Evolutionary conservation across 2,888 invertebrate genomes (phyloP), one percentile per base, ranked within the genome.

Genomic region (Chloromyia formosa): DNA sequence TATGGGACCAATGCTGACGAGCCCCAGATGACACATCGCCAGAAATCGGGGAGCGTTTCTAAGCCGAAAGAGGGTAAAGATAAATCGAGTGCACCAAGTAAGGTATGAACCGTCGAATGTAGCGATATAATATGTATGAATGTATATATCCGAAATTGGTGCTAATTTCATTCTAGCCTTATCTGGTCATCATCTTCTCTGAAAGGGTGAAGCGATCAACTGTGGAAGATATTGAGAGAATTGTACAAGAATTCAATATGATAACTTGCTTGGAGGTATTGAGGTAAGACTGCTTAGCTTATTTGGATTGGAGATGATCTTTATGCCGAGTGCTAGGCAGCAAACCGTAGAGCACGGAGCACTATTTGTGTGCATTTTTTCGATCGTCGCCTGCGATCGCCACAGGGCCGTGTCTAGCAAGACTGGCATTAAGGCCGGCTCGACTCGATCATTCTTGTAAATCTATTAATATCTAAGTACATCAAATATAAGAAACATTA

Each of bases 141-240:
- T n/a, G n/a, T n/a, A n/a, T n/a, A n/a, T n/a, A n/a, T n/a, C n/a
- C n/a, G n/a, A n/a, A n/a, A n/a, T n/a, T n/a, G n/a, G 3, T 18
- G n/a, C 12, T 22, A 42, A 16, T 49, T 66, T 66, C 0, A 22
- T 76, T 71, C 2, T 74, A 85, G 85, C 83, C 84, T 1, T 84
- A 83, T 75, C 79, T 84, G 40, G 83, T 84, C 1, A 82, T 85
- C 18, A 82, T 82, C 78, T 85, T 85, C 76, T 84, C 85, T 53
- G 82, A 82, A 68, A 84, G 83, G 77, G 82, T 85, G 1, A 83
- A 81, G 75, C 75, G 81, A 61, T 79, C 81, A 0, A 82, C 82
- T 74, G 84, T 85, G 23, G 80, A 82, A 75, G 85, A 85, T 81
- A 82, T 85, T 58, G 84, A 83, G 69, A 84, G 83, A 77, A 84